Evolutionary conservation across 2,888 invertebrate genomes (phyloP).

Genomic region (Digitonthophagus gazella): DNA sequence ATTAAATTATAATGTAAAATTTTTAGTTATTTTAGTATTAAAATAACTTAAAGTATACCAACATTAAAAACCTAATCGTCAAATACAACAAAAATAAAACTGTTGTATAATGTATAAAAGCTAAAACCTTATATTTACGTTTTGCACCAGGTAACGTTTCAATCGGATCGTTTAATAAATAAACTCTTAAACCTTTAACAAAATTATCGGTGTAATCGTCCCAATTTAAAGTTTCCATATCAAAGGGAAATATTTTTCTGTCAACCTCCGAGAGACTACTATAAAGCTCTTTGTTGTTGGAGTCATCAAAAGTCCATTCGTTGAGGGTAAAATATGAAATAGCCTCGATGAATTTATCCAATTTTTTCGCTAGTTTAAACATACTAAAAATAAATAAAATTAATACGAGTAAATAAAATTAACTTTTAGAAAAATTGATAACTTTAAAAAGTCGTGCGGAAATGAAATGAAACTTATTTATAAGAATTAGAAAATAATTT

Average conservation of each 20-base stretch:
- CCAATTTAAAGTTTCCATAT: slow-evolving; percentile 76
- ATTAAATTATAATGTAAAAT: too few species aligned
- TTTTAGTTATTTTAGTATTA: too few species aligned
- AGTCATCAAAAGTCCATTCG: slow-evolving; percentile 71
- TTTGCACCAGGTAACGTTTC: slow-evolving; percentile 62
- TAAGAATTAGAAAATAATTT: too few species aligned
- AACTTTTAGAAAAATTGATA: too few species aligned
- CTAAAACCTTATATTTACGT: slow-evolving; percentile 20
- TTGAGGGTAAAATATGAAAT: slow-evolving; percentile 77
- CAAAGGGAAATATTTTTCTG: slow-evolving; percentile 68
- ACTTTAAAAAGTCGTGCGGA: too few species aligned
- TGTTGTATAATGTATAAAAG: too few species aligned
- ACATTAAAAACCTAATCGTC: too few species aligned
- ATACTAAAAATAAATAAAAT: too few species aligned
- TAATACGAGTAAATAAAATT: too few species aligned
- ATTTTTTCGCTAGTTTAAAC: slow-evolving; percentile 70
- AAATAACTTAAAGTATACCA: too few species aligned
- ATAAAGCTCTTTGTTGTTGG: slow-evolving; percentile 61
- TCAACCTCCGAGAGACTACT: slow-evolving; percentile 58
- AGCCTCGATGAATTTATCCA: slow-evolving; percentile 70
- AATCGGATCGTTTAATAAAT: slow-evolving; percentile 76
- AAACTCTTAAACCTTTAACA: slow-evolving; percentile 70
- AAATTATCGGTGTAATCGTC: slow-evolving; percentile 66
- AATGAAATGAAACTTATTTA: too few species aligned
- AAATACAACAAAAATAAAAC: too few species aligned